Conservation (phyloP, 2,888 invertebrate genomes). For the Yponomeuta evonymella region DNA sequence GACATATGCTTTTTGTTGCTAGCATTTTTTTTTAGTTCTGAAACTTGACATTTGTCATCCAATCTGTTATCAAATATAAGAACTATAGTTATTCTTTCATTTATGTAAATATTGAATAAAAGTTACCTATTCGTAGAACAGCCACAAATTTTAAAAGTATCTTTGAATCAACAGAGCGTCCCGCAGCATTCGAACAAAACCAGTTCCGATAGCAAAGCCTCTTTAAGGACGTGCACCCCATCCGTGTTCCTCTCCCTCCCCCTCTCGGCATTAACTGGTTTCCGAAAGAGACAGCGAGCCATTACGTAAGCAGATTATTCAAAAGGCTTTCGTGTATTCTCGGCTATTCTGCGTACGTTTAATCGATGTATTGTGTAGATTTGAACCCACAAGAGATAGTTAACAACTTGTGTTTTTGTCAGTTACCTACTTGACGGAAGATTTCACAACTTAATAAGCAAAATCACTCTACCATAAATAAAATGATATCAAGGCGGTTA, state of each 20-base stretch:
- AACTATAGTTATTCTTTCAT: too few relatives aligned
- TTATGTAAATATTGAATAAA: too few relatives aligned
- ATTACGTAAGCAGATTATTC: slow-evolving; percentile 31
- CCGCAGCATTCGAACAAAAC: slow-evolving; percentile 65
- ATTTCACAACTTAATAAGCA: too few relatives aligned
- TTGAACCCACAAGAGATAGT: slow-evolving; percentile 24
- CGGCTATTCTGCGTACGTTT: background rate
- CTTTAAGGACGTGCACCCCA: slow-evolving; percentile 55
- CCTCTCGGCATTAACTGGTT: slow-evolving; percentile 28
- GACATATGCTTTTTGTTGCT: too few relatives aligned
- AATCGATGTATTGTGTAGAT: slow-evolving; percentile 38
- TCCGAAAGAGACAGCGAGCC: slow-evolving; percentile 40
- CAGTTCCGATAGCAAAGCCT: slow-evolving; percentile 65
- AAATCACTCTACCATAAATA: too few relatives aligned
- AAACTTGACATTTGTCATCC: too few relatives aligned
- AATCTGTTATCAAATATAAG: too few relatives aligned
- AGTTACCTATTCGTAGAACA: too few relatives aligned
- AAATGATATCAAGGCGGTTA: background rate
- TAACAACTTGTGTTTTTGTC: too few relatives aligned
- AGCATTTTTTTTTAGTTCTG: too few relatives aligned
- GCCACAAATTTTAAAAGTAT: too few relatives aligned
- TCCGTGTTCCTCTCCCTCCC: slow-evolving; percentile 56
- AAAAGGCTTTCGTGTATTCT: slow-evolving; percentile 6
- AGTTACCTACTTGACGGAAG: too few relatives aligned
- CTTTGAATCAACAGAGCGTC: slow-evolving; percentile 34